Conservation (phyloP, 2,113 vertebrate species). For the Numida meleagris region DNA sequence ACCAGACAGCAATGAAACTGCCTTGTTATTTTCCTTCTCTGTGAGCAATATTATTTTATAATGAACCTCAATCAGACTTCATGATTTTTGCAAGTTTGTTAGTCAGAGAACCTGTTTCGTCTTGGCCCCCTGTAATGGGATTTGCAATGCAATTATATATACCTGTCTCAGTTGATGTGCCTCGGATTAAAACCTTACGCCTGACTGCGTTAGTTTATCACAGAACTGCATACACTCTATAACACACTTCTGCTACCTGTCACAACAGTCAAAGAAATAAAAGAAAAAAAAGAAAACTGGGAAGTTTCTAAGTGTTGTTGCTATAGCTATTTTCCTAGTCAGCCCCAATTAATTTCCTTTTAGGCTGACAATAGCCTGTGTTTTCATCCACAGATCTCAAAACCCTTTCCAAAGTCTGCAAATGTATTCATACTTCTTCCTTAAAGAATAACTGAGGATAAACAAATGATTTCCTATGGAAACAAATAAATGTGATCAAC, state of each 20-base stretch:
- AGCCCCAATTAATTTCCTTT: not conserved
- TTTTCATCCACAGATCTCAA: not conserved
- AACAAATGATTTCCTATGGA: not conserved
- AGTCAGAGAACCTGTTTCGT: constrained; percentile 35
- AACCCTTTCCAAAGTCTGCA: not conserved
- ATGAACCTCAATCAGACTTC: constrained; percentile 40
- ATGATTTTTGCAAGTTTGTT: constrained; percentile 63
- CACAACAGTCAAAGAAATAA: constrained; percentile 31
- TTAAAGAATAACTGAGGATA: not conserved
- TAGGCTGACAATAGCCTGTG: not conserved
- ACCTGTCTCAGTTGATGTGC: not conserved
- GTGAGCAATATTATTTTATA: constrained; percentile 25
- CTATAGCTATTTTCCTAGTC: not conserved
- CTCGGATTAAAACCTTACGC: constrained; percentile 15
- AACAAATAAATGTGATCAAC: not conserved
- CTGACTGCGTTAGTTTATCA: constrained; percentile 52
- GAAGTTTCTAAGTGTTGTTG: not conserved
- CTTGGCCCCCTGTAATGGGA: constrained; percentile 57
- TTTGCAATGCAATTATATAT: constrained; percentile 64
- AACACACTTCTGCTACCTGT: constrained; percentile 20
- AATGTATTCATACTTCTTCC: not conserved
- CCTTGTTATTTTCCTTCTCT: constrained; percentile 31
- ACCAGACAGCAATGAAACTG: not conserved
- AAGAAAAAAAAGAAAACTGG: not conserved
- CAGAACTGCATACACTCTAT: not conserved